These are phyloP conservation scores for Polypterus bichir DNA, from an alignment of 2,113 vertebrate genomes.

Conservation along the genomic window DNA sequence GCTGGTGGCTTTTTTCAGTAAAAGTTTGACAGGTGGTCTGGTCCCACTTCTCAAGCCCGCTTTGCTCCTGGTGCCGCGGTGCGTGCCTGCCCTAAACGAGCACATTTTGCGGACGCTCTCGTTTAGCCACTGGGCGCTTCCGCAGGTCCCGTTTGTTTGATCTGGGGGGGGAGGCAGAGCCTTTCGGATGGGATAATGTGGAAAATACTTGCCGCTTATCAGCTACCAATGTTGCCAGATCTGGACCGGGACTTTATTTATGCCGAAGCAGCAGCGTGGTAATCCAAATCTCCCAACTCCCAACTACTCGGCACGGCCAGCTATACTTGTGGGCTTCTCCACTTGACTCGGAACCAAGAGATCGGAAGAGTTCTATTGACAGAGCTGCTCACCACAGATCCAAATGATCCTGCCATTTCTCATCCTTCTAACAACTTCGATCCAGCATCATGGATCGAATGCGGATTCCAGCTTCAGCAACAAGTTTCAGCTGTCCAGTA, in stretches of 20 bases:
- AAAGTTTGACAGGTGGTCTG: conserved; percentile 65
- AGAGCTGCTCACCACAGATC: conserved; percentile 49
- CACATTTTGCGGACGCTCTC: background rate
- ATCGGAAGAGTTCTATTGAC: conserved; percentile 27
- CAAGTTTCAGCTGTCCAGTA: conserved; percentile 68
- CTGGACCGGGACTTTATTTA: conserved; percentile 61
- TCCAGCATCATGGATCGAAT: conserved; percentile 62
- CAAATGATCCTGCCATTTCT: conserved; percentile 90
- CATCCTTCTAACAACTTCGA: conserved; percentile 77
- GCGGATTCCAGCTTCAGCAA: conserved; percentile 74
- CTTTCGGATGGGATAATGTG: conserved; percentile 78
- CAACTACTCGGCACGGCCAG: no score
- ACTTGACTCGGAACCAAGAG: conserved; percentile 48
- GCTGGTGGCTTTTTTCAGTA: background rate
- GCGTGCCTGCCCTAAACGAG: background rate
- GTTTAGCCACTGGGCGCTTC: conserved; percentile 42
- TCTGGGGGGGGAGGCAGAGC: conserved; percentile 31
- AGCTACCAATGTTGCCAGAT: conserved; percentile 61
- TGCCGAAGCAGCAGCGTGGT: conserved; percentile 57
- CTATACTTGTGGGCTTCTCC: no score
- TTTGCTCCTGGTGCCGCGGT: background rate
- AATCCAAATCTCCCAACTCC: conserved; percentile 24
- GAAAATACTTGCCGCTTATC: conserved; percentile 64
- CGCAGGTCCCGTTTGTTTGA: conserved; percentile 41
- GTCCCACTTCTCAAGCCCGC: conserved; percentile 22